Conservation (phyloP, 2,888 invertebrate species). For the Hemaris fuciformis region DNA sequence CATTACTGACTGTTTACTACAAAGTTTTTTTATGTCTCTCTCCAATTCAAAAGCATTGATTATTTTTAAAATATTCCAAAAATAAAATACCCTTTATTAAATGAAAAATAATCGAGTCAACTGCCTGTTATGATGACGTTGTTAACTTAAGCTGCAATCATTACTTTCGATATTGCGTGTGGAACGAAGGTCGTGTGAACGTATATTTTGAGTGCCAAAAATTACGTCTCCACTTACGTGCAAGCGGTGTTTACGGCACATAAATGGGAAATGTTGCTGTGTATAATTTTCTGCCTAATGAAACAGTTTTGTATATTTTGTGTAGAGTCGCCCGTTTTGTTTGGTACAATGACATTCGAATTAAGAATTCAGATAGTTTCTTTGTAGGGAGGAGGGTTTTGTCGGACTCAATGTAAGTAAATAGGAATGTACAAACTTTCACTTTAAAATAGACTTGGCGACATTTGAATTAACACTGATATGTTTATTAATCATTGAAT, state of each 20-base stretch:
- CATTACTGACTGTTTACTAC: too few species aligned
- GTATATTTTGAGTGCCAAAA: background rate
- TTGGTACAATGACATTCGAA: background rate
- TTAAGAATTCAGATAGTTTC: background rate
- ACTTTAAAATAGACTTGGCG: too few species aligned
- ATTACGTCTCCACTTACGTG: background rate
- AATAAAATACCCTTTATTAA: too few species aligned
- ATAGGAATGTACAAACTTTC: background rate
- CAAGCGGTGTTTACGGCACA: conserved; percentile 4
- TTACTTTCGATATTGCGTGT: background rate
- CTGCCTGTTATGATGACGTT: background rate
- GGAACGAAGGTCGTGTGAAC: background rate
- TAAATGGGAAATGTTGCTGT: background rate
- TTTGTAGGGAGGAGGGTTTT: background rate
- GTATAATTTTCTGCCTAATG: conserved; percentile 3
- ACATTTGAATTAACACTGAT: too few species aligned
- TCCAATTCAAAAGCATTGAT: too few species aligned
- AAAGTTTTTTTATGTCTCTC: too few species aligned
- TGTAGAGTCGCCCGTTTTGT: background rate
- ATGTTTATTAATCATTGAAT: too few species aligned
- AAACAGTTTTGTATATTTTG: background rate
- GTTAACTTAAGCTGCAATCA: background rate
- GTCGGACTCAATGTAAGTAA: background rate
- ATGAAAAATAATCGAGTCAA: too few species aligned
- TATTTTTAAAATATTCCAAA: too few species aligned